These are phyloP conservation scores for Clamator glandarius DNA, from an alignment of 2,797 vertebrate species.

Conservation along the genomic window DNA sequence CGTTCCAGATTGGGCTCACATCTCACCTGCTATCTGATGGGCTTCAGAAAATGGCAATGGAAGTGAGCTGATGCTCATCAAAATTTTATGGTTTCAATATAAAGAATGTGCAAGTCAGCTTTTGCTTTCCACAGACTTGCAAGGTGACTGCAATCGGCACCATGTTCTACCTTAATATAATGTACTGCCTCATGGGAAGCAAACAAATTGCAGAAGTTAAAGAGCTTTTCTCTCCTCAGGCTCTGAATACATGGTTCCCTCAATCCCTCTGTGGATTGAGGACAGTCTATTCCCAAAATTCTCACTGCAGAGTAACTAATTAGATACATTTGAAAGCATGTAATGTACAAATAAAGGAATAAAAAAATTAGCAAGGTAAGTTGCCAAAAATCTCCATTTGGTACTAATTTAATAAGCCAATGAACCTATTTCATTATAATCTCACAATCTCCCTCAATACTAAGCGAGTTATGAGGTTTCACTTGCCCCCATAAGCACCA, in stretches of 20 bases:
- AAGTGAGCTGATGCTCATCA: not conserved
- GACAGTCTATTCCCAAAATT: not conserved
- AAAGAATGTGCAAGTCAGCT: not conserved
- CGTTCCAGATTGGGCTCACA: not conserved
- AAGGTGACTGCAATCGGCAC: fast-evolving
- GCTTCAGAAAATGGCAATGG: not conserved
- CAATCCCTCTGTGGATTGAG: not conserved
- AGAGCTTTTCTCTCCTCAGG: not conserved
- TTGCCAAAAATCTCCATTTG: not conserved
- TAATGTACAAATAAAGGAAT: not conserved
- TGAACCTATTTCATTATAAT: not conserved
- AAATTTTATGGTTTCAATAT: not conserved
- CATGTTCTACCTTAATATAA: not conserved
- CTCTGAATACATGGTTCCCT: not conserved
- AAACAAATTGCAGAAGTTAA: not conserved
- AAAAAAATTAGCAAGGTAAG: not conserved
- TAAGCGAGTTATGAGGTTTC: not conserved
- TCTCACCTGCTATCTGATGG: fast-evolving
- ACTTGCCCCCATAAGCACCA: not conserved
- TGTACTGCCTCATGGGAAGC: fast-evolving
- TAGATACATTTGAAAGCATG: not conserved
- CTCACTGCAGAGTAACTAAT: not conserved
- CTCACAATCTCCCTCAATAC: not conserved
- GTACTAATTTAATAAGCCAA: not conserved
- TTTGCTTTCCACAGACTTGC: not conserved